Conservation (phyloP, 2,113 vertebrate species). For the Acrocephalus kingi region DNA sequence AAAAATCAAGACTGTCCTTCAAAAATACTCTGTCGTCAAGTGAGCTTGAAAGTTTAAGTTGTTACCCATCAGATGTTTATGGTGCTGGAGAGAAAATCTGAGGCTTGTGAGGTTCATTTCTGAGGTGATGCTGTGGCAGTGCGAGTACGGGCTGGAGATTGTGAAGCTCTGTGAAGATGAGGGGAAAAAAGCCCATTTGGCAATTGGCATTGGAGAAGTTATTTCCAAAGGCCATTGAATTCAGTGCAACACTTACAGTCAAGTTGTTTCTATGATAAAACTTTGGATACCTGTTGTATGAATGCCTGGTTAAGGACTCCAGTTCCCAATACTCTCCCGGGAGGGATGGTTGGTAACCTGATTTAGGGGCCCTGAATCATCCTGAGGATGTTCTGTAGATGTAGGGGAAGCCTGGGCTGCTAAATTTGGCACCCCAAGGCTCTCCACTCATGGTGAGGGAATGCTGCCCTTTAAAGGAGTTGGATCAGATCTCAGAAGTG, state of each 20-base stretch:
- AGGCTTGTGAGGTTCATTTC: neutral
- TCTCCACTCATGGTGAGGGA: fast-evolving
- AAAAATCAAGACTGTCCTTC: neutral
- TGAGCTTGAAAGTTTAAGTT: neutral
- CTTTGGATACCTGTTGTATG: neutral
- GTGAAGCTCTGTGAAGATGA: neutral
- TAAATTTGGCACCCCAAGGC: neutral
- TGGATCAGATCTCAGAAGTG: neutral
- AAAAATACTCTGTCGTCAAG: neutral
- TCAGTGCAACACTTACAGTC: neutral
- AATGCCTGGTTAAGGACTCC: neutral
- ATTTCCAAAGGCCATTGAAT: neutral
- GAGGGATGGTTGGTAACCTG: neutral
- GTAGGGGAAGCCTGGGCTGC: neutral
- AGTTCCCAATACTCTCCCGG: neutral
- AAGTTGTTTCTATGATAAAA: neutral
- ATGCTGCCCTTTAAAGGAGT: neutral
- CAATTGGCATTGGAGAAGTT: neutral
- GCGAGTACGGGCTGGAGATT: neutral
- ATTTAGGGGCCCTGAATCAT: neutral
- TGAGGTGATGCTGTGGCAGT: neutral
- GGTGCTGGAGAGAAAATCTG: neutral
- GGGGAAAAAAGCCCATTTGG: fast-evolving
- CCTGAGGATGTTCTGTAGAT: neutral
- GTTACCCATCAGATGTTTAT: neutral